phyloP scores from a whole-genome alignment of 2,888 invertebrate species.

The Kuschelorhynchus macadamiae region DNA sequence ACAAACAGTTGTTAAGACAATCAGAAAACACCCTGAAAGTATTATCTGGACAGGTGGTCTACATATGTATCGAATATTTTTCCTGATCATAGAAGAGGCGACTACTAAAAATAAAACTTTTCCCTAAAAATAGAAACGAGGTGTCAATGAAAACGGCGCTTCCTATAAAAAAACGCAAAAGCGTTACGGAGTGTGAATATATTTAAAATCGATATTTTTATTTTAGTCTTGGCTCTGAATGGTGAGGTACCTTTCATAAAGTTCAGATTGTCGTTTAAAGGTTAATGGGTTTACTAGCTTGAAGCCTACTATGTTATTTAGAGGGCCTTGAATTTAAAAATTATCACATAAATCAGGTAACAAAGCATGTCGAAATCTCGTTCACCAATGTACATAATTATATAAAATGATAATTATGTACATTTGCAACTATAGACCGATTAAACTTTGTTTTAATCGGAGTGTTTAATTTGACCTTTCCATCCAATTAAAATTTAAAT shows the following conservation, averaged over 20 bases:
- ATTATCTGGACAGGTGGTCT: not conserved
- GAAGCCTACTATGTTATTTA: not conserved
- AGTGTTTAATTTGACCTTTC: too few relatives aligned
- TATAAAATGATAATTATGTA: too few relatives aligned
- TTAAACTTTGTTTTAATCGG: too few relatives aligned
- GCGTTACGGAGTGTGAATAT: conserved; percentile 23
- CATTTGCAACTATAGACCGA: too few relatives aligned
- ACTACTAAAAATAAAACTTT: conserved; percentile 24
- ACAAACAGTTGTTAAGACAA: too few relatives aligned
- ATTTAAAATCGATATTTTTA: conserved; percentile 36
- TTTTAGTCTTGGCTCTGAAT: conserved; percentile 28
- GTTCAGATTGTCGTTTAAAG: conserved; percentile 32
- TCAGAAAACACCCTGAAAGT: too few relatives aligned
- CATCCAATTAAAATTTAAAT: too few relatives aligned
- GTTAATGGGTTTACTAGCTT: conserved; percentile 27
- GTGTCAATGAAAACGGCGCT: conserved; percentile 26
- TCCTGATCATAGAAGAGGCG: not conserved
- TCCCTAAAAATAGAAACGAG: conserved; percentile 18
- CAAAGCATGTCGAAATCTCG: too few relatives aligned
- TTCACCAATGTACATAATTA: too few relatives aligned
- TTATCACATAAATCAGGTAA: too few relatives aligned
- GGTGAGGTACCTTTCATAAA: conserved; percentile 17
- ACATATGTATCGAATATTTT: not conserved
- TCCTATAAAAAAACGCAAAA: conserved; percentile 16
- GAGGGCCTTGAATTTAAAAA: too few relatives aligned